Evolutionary conservation across 2,797 vertebrate genomes (phyloP).

Genomic region (Rhyacichthys aspro): DNA sequence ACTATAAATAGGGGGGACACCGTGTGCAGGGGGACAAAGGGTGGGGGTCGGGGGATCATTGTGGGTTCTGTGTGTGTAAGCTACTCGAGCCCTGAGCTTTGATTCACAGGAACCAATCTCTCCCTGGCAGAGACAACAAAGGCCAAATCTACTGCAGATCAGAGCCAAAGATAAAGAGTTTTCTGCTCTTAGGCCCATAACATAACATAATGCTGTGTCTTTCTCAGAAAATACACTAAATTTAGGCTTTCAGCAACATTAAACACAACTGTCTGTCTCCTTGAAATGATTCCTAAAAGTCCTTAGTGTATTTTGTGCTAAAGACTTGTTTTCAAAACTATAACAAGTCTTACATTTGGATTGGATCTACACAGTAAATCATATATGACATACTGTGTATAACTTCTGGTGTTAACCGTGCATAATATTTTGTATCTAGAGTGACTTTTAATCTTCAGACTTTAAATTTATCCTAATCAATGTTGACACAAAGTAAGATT

Average conservation of each 20-base stretch:
- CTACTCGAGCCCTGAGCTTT: slow-evolving; percentile 30
- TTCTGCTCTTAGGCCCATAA: background rate
- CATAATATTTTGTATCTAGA: too few species aligned
- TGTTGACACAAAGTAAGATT: too few species aligned
- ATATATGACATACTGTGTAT: too few species aligned
- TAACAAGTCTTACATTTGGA: too few species aligned
- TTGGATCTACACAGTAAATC: too few species aligned
- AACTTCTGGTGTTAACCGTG: too few species aligned
- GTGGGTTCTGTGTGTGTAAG: slow-evolving; percentile 26
- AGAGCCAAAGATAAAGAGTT: slow-evolving; percentile 11
- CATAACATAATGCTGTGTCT: background rate
- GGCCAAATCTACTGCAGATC: slow-evolving; percentile 11
- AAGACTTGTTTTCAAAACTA: too few species aligned
- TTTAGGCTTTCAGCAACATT: background rate
- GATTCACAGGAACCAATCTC: slow-evolving; percentile 18
- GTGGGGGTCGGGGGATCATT: slow-evolving; percentile 21
- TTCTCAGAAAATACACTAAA: slow-evolving; percentile 1
- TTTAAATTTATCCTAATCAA: too few species aligned
- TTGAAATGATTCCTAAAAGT: too few species aligned
- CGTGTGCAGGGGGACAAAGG: slow-evolving; percentile 38
- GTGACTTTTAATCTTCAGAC: too few species aligned
- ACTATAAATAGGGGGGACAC: slow-evolving; percentile 65
- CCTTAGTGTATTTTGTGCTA: too few species aligned
- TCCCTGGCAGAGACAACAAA: slow-evolving; percentile 34
- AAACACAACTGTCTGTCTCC: background rate